phyloP scores from a whole-genome alignment of 2,888 invertebrate species.

The Caenorhabditis afra region DNA sequence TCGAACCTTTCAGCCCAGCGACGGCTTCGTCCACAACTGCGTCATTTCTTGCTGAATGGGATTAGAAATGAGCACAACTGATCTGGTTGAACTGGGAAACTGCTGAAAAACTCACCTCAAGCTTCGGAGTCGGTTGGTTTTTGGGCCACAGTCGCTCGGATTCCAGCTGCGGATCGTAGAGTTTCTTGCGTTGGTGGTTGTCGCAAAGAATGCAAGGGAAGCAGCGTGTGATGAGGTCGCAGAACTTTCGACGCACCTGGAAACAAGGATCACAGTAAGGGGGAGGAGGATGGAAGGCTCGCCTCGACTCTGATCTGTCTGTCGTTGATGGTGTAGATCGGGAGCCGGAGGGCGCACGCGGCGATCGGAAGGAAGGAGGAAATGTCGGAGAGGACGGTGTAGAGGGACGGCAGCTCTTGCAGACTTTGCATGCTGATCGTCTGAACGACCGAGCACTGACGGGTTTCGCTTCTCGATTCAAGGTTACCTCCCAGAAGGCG shows the following conservation, averaged over 20 bases:
- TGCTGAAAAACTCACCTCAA: conserved; percentile 53
- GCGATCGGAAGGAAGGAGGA: conserved; percentile 72
- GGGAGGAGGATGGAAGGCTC: neutral
- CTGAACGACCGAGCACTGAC: conserved; percentile 47
- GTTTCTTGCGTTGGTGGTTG: conserved; percentile 44
- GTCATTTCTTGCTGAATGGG: conserved; percentile 60
- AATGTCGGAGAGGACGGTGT: conserved; percentile 69
- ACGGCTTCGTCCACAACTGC: conserved; percentile 48
- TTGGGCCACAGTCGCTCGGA: conserved; percentile 50
- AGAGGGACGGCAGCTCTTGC: conserved; percentile 50
- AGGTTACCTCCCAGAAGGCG: conserved; percentile 69
- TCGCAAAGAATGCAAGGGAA: conserved; percentile 41
- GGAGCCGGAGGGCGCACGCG: conserved; percentile 68
- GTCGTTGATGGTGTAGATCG: conserved; percentile 71
- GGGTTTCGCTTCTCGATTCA: too few relatives aligned
- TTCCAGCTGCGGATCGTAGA: conserved; percentile 47
- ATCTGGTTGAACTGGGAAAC: neutral
- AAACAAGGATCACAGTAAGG: neutral
- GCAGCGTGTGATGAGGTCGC: conserved; percentile 39
- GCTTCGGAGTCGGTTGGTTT: conserved; percentile 44
- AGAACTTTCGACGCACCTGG: conserved; percentile 59
- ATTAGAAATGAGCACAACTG: neutral
- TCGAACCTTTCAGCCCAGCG: conserved; percentile 30
- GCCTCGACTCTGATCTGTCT: conserved; percentile 70
- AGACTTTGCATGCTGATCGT: conserved; percentile 62